These are phyloP conservation scores for Carassius gibelio DNA, from an alignment of 2,113 vertebrate species.

Conservation along the genomic window DNA sequence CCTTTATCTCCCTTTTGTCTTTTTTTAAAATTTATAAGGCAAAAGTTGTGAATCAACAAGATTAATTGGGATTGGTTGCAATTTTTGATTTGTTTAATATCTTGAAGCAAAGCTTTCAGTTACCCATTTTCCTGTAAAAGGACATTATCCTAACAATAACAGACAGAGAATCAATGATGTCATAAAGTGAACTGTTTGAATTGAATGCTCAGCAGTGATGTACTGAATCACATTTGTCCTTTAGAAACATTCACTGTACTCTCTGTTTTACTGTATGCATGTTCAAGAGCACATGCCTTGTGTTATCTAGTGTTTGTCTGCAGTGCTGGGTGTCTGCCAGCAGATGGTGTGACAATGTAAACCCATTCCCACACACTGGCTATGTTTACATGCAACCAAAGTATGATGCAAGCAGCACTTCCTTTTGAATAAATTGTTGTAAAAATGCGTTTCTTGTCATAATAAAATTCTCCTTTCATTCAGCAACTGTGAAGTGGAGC, in stretches of 20 bases:
- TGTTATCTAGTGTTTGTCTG: neutral
- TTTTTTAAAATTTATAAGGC: neutral
- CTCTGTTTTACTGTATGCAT: neutral
- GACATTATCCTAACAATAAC: neutral
- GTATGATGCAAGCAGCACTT: too few relatives aligned
- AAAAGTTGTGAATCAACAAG: neutral
- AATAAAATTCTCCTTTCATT: too few relatives aligned
- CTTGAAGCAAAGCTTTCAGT: neutral
- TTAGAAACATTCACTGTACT: too few relatives aligned
- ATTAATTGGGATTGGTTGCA: neutral
- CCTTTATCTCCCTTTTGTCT: neutral
- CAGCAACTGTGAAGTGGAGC: too few relatives aligned
- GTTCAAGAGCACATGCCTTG: neutral
- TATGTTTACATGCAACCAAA: too few relatives aligned
- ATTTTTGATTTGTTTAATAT: neutral
- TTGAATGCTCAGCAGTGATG: neutral
- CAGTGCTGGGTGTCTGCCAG: slow-evolving; percentile 19
- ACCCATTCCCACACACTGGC: neutral
- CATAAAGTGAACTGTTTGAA: neutral
- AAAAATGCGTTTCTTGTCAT: too few relatives aligned
- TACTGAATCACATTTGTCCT: neutral
- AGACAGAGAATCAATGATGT: neutral
- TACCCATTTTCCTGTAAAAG: neutral
- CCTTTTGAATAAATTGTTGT: too few relatives aligned
- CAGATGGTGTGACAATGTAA: slow-evolving; percentile 29